These are phyloP conservation scores for Taurulus bubalis DNA, from an alignment of 2,113 vertebrate genomes.

Conservation along the genomic window DNA sequence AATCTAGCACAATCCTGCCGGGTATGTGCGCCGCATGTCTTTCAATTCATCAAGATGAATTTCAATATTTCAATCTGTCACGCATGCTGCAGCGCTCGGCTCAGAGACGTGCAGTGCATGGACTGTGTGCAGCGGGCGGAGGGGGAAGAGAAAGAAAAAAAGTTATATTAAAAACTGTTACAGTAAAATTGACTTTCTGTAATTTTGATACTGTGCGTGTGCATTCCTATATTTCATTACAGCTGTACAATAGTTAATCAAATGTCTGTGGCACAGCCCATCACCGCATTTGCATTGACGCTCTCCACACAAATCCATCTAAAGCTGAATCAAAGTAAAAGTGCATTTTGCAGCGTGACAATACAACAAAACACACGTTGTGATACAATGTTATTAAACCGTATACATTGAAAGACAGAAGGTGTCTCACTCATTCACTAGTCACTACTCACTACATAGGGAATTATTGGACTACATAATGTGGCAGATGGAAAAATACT, in stretches of 20 bases:
- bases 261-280: conserved; percentile 38
- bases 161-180: conserved; percentile 32
- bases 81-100: conserved; percentile 37
- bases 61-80: conserved; percentile 71
- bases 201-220: conserved; percentile 2
- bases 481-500: conserved; percentile 10
- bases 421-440: background rate
- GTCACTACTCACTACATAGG: background rate
- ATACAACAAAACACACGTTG: background rate
- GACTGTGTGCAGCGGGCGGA: conserved; percentile 8
- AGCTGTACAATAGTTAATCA: conserved; percentile 50
- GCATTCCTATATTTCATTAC: conserved; percentile 48
- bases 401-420: too few relatives aligned
- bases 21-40: conserved; percentile 29
- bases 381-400: background rate
- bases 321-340: conserved; percentile 17
- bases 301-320: conserved; percentile 21
- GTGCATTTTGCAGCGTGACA: background rate
- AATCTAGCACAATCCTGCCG: conserved; percentile 43
- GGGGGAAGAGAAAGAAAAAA: background rate
- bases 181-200: conserved; percentile 49
- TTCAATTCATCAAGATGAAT: conserved; percentile 55
- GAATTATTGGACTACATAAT: background rate
- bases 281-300: conserved; percentile 21
- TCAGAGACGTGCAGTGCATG: background rate